Evolutionary conservation across 2,113 vertebrate species (phyloP).

Genomic region (Fregetta grallaria): DNA sequence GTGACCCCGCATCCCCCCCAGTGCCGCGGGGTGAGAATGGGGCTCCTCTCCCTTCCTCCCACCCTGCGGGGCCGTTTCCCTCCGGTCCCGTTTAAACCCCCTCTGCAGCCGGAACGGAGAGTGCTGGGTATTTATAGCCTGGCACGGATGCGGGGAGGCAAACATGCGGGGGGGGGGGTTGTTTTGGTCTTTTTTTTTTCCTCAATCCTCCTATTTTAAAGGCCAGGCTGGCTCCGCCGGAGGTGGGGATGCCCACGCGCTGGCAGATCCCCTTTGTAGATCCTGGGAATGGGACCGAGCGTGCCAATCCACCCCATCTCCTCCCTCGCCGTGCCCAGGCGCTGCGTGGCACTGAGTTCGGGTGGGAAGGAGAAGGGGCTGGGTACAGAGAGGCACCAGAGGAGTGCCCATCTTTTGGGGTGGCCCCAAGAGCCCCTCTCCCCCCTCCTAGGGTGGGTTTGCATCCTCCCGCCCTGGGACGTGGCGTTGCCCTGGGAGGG

Average conservation of each 20-base stretch:
- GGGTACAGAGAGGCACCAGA: fast-evolving
- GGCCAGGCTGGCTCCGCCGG: neutral
- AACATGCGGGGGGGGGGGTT: neutral
- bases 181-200: neutral
- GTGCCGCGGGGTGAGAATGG: neutral
- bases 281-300: neutral
- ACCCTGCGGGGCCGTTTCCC: neutral
- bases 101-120: neutral
- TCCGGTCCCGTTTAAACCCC: neutral
- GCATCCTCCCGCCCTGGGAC: too few species aligned
- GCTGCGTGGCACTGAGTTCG: fast-evolving
- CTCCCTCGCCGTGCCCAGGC: neutral
- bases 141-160: neutral
- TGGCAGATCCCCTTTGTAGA: neutral
- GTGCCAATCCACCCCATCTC: neutral
- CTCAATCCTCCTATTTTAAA: neutral
- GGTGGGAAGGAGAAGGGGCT: neutral
- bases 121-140: neutral
- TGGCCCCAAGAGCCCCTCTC: neutral
- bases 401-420: neutral
- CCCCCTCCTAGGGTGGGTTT: fast-evolving
- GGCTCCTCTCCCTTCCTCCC: neutral
- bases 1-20: fast-evolving
- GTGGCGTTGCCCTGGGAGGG: fast-evolving
- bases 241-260: neutral